Percentiles rank a stretch among this genome's conserved stretches.
phyloP scores from a whole-genome alignment of 64 coral and sea anemone genomes.

The Anthopleura sola region DNA sequence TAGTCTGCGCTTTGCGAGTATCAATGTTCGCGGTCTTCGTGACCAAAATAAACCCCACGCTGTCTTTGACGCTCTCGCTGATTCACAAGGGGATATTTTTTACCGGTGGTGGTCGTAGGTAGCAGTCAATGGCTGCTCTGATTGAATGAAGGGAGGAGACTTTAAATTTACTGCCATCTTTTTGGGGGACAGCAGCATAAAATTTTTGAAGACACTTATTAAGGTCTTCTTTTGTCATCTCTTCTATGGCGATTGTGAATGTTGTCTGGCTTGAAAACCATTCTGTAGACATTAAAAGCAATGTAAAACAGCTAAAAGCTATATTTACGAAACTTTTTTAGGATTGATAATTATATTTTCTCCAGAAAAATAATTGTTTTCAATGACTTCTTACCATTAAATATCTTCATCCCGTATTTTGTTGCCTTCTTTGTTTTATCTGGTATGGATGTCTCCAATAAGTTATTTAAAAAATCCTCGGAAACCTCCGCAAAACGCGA shows the following conservation, averaged over 20 bases:
- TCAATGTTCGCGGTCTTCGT: too few relatives aligned
- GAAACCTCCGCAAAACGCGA: background rate
- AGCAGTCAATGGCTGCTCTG: too few relatives aligned
- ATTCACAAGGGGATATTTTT: too few relatives aligned
- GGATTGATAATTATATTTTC: background rate
- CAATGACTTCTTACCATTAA: conserved; percentile 30
- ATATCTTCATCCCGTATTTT: conserved; percentile 39
- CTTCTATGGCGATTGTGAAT: conserved; percentile 22
- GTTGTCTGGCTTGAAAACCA: conserved; percentile 36
- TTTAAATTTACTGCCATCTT: too few relatives aligned
- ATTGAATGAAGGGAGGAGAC: too few relatives aligned
- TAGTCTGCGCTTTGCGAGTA: too few relatives aligned
- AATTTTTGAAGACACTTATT: conserved; percentile 5
- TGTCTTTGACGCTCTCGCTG: too few relatives aligned
- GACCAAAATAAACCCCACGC: too few relatives aligned
- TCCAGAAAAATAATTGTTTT: background rate
- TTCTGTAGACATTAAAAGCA: conserved; percentile 15
- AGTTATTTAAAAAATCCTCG: background rate
- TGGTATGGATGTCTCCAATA: conserved; percentile 12
- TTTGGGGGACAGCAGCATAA: too few relatives aligned
- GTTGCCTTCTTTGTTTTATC: conserved; percentile 21
- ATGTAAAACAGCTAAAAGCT: background rate
- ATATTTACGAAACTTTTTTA: background rate
- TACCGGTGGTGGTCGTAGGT: too few relatives aligned
- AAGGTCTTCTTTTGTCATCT: conserved; percentile 23